A percentile compares a stretch with the other conserved stretches of the same genome.
phyloP scores from a whole-genome alignment of 2,113 vertebrate genomes.

The Lota lota region DNA sequence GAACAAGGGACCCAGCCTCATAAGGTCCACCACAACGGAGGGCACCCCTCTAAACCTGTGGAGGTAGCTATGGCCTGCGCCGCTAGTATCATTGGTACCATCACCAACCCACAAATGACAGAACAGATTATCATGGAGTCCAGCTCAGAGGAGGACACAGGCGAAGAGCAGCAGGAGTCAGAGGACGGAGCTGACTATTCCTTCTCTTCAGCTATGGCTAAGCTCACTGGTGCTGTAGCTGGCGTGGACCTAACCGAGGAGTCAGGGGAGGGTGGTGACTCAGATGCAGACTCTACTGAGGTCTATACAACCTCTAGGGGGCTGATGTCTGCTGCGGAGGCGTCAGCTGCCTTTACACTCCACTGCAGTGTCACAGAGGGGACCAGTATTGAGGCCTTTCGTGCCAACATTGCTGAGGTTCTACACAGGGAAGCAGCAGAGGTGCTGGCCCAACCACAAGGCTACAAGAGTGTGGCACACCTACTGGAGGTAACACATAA shows the following conservation, averaged over 20 bases:
- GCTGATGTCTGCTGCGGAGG: conserved; percentile 77
- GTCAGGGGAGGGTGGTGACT: conserved; percentile 14
- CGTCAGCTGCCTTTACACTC: conserved; percentile 74
- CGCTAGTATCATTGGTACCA: conserved; percentile 89
- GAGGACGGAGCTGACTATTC: conserved; percentile 71
- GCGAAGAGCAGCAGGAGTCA: conserved; percentile 45
- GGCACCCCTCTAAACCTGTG: conserved; percentile 74
- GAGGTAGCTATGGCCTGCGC: conserved; percentile 89
- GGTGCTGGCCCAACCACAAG: conserved; percentile 78
- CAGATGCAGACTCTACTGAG: conserved; percentile 47
- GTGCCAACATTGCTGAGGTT: conserved; percentile 80
- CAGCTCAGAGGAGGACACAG: conserved; percentile 44
- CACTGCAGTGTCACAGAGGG: conserved; percentile 75
- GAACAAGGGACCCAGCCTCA: conserved; percentile 42
- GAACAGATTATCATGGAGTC: conserved; percentile 78
- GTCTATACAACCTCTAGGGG: conserved; percentile 69
- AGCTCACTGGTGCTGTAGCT: conserved; percentile 86
- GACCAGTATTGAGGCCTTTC: conserved; percentile 77
- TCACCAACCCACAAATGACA: conserved; percentile 84
- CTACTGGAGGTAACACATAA: conserved; percentile 81
- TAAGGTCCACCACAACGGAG: conserved; percentile 19
- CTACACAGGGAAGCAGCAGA: conserved; percentile 82
- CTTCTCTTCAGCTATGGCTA: conserved; percentile 86
- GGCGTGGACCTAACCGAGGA: conserved; percentile 82
- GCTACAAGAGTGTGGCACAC: conserved; percentile 78